phyloP scores from a whole-genome alignment of 2,797 vertebrate genomes.

The Chelonia mydas region DNA sequence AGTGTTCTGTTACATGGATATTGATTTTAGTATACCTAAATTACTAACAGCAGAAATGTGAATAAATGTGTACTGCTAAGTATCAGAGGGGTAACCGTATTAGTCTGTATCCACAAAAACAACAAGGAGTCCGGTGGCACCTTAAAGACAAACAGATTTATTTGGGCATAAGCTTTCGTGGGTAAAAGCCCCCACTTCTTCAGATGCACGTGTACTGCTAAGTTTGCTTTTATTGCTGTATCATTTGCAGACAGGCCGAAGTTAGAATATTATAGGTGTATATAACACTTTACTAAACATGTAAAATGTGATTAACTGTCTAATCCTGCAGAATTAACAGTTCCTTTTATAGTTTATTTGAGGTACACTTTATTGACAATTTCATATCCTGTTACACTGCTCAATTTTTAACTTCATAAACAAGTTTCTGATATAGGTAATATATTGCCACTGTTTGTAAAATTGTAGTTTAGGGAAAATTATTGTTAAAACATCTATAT shows the following conservation, averaged over 20 bases:
- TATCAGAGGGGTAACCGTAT: too few species aligned
- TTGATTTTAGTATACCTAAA: not conserved
- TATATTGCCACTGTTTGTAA: not conserved
- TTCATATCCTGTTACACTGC: not conserved
- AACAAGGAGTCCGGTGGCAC: too few species aligned
- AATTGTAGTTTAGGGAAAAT: not conserved
- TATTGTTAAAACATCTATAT: not conserved
- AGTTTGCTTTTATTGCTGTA: not conserved
- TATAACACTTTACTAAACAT: not conserved
- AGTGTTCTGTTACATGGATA: not conserved
- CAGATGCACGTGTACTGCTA: fast-evolving
- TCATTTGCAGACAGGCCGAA: not conserved
- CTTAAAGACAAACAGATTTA: too few species aligned
- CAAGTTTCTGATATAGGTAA: not conserved
- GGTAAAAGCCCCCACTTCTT: too few species aligned
- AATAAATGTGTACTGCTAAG: fast-evolving
- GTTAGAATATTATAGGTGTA: not conserved
- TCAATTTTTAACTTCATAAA: not conserved
- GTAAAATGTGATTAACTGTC: not conserved
- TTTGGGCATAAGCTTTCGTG: too few species aligned
- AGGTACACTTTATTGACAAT: not conserved
- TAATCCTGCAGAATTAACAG: not conserved
- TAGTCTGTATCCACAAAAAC: too few species aligned
- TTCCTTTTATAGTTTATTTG: not conserved
- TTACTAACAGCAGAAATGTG: not conserved